Conservation (phyloP, 2,797 vertebrate genomes). For the Anguilla marmorata region DNA sequence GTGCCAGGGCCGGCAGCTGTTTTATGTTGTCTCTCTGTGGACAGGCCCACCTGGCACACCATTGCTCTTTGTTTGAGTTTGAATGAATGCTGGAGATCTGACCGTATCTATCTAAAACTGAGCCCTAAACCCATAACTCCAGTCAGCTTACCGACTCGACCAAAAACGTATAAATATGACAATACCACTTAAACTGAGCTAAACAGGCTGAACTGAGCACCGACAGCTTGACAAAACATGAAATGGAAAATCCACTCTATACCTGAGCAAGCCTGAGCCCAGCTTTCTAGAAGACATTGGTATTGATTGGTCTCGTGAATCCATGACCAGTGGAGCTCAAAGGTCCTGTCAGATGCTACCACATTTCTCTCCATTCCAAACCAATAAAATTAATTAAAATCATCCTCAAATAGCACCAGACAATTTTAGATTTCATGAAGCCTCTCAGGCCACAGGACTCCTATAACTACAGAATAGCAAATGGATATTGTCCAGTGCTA, state of each 20-base stretch:
- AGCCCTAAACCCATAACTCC: background rate
- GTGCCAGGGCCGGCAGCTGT: background rate
- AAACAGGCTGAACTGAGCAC: background rate
- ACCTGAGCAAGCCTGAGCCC: background rate
- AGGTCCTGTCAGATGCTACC: too few species aligned
- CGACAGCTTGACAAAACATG: background rate
- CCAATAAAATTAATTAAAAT: constrained; percentile 23
- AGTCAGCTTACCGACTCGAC: background rate
- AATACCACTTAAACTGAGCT: background rate
- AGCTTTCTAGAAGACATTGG: background rate
- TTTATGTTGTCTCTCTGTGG: background rate
- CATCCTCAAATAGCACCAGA: background rate
- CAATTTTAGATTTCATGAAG: background rate
- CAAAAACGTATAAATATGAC: background rate
- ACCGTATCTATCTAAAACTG: background rate
- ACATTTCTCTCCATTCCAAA: background rate
- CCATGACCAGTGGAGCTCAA: too few species aligned
- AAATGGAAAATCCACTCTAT: background rate
- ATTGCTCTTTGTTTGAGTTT: background rate
- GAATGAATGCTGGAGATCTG: background rate
- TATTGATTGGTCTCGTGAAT: background rate
- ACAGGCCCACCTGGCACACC: background rate
- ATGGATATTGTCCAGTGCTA: background rate
- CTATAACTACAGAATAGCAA: background rate
- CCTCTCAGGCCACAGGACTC: background rate